Evolutionary conservation across 2,888 invertebrate genomes (phyloP).

Genomic region (Aphidoletes aphidimyza): DNA sequence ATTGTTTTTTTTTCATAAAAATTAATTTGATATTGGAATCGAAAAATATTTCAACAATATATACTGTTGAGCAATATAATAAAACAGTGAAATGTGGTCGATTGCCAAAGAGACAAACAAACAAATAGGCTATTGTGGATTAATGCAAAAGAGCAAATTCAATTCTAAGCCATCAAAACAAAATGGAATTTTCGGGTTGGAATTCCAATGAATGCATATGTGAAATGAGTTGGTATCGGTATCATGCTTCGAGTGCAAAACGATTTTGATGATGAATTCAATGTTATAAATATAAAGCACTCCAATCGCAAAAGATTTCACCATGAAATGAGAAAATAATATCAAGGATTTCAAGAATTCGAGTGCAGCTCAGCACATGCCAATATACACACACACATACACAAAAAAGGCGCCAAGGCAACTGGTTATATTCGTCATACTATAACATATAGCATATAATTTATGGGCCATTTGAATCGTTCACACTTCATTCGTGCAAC

Average conservation of each 20-base stretch:
- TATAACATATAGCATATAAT: no score
- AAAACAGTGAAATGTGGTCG: no score
- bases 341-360: not conserved
- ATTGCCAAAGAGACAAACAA: not conserved
- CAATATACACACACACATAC: not conserved
- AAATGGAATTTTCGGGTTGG: not conserved
- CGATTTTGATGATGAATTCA: conserved; percentile 1
- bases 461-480: not conserved
- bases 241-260: not conserved
- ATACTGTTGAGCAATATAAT: no score
- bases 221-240: not conserved
- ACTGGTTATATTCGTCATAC: no score
- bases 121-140: not conserved
- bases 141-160: not conserved
- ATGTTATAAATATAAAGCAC: not conserved
- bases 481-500: not conserved
- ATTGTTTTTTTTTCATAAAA: no score
- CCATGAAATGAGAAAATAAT: not conserved
- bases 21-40: no score
- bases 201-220: not conserved
- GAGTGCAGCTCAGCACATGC: not conserved
- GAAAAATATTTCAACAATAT: no score
- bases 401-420: not conserved
- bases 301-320: not conserved
- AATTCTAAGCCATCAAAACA: not conserved